Conservation (phyloP, 2,797 vertebrate genomes). For the Manis javanica region DNA sequence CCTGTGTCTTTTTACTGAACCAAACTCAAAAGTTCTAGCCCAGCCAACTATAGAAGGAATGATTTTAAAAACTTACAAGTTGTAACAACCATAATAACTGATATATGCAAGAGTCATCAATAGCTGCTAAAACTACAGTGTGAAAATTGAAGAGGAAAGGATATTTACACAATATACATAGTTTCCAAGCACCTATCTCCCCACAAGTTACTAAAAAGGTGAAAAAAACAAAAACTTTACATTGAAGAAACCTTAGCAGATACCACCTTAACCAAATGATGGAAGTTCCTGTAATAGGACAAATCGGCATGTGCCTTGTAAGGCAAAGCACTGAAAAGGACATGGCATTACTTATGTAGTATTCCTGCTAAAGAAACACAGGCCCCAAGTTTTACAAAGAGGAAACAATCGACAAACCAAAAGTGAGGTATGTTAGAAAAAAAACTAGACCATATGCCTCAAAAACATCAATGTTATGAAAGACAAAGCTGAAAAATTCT, state of each 20-base stretch:
- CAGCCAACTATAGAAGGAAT: background rate
- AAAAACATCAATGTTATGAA: background rate
- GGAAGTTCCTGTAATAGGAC: background rate
- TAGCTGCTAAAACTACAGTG: background rate
- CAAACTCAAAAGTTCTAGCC: background rate
- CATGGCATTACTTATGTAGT: background rate
- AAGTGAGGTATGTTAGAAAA: background rate
- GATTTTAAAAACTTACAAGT: background rate
- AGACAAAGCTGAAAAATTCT: background rate
- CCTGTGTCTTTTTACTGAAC: background rate
- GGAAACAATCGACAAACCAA: background rate
- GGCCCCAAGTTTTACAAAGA: background rate
- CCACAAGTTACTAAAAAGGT: background rate
- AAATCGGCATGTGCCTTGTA: background rate
- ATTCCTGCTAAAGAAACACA: background rate
- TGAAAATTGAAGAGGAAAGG: background rate
- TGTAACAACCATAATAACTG: background rate
- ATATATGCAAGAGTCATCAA: background rate
- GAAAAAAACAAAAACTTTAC: background rate
- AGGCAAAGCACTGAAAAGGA: background rate
- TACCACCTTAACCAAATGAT: background rate
- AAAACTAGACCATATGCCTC: background rate
- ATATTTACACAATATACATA: background rate
- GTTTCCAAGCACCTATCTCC: background rate
- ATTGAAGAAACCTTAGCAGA: background rate